A percentile compares a stretch with the other conserved stretches of the same genome.
These are phyloP conservation scores for Astreopora myriophthalma DNA, from an alignment of 64 coral and sea anemone species.

Conservation along the genomic window DNA sequence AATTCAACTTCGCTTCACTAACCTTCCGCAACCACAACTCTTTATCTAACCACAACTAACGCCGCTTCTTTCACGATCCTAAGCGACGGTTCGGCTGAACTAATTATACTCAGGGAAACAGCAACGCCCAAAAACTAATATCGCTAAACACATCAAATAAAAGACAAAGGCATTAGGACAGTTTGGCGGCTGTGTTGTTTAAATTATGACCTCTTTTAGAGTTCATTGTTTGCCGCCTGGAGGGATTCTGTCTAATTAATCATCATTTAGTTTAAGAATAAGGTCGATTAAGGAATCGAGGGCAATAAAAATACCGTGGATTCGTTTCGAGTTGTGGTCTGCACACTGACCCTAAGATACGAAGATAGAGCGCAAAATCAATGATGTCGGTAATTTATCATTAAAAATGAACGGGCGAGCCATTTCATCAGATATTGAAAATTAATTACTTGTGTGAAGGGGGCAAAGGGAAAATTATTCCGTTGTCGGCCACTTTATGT, in stretches of 20 bases:
- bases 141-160: not conserved
- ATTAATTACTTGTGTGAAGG: too few species aligned
- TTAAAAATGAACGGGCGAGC: too few species aligned
- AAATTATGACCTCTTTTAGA: not conserved
- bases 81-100: not conserved
- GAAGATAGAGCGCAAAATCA: not conserved
- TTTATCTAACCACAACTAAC: not conserved
- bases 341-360: not conserved
- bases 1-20: not conserved
- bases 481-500: too few species aligned
- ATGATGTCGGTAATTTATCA: too few species aligned
- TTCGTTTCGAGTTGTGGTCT: not conserved
- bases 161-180: not conserved
- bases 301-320: not conserved
- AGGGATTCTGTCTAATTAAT: constrained; percentile 39
- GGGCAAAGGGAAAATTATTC: too few species aligned
- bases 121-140: not conserved
- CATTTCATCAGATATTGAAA: too few species aligned
- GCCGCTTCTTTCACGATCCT: not conserved
- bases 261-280: not conserved
- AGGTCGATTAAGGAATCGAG: constrained; percentile 14
- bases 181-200: not conserved
- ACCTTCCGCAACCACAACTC: not conserved
- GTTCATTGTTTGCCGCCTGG: not conserved
- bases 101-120: not conserved